A percentile compares a stretch with the other conserved stretches of the same genome.
phyloP scores from a whole-genome alignment of 2,797 vertebrate genomes.

The Masticophis lateralis region DNA sequence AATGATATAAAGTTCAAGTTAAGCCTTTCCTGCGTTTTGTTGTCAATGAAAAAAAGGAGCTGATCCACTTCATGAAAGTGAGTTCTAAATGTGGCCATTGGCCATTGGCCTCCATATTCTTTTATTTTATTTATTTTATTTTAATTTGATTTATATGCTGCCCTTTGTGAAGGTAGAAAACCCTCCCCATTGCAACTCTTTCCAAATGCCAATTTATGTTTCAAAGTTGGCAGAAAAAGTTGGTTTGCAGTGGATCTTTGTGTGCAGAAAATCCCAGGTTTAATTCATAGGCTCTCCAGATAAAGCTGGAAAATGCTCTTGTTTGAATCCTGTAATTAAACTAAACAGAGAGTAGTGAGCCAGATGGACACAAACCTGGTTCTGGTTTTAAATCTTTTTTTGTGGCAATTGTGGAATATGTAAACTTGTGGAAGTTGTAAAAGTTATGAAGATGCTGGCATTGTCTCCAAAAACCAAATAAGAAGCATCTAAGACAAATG shows the following conservation, averaged over 20 bases:
- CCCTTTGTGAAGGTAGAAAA: not conserved
- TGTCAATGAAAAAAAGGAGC: not conserved
- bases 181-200: not conserved
- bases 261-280: not conserved
- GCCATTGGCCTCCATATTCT: not conserved
- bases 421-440: not conserved
- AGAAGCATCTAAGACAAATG: not conserved
- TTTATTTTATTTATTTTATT: no score
- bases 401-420: not conserved
- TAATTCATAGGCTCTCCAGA: not conserved
- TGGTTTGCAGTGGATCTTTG: not conserved
- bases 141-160: no score
- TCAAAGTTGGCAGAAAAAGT: not conserved
- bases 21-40: not conserved
- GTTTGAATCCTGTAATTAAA: not conserved
- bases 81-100: not conserved
- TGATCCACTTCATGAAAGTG: not conserved
- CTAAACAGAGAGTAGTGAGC: not conserved
- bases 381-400: not conserved
- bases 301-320: not conserved
- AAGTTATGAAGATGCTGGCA: not conserved
- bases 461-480: not conserved
- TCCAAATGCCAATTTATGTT: not conserved
- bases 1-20: not conserved
- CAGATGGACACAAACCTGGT: not conserved